Conservation (phyloP, 2,888 invertebrate genomes). For the Thecocarcelia acutangulata region DNA sequence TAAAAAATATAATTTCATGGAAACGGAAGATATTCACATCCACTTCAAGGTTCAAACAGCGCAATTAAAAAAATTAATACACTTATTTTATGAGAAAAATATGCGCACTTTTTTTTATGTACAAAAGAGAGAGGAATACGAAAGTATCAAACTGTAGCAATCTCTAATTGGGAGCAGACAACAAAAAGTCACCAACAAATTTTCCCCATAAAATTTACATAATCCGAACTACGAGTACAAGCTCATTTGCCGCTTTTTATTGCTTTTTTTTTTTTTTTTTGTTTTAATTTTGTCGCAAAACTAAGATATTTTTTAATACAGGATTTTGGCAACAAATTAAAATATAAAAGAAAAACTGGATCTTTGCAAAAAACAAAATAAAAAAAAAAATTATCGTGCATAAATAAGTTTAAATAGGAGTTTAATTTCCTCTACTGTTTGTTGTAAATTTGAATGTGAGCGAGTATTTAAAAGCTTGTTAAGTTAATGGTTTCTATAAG, state of each 20-base stretch:
- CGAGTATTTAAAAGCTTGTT: background rate
- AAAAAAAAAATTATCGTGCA: background rate
- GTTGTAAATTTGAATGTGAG: constrained; percentile 5
- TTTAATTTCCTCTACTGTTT: constrained; percentile 35
- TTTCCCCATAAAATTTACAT: constrained; percentile 19
- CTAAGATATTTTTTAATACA: constrained; percentile 14
- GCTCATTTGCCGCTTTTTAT: constrained; percentile 4
- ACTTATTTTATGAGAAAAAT: background rate
- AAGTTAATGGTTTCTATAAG: constrained; percentile 17
- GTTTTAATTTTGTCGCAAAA: constrained; percentile 2
- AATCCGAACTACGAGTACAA: constrained; percentile 18
- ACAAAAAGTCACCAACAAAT: background rate
- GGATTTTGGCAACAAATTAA: background rate
- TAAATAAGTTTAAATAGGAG: constrained; percentile 14
- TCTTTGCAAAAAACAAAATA: constrained; percentile 15
- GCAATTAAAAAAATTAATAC: background rate
- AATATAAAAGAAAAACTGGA: constrained; percentile 29
- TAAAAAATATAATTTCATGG: background rate
- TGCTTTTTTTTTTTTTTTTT: no score
- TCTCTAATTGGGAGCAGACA: background rate
- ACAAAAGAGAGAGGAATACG: background rate
- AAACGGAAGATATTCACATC: background rate
- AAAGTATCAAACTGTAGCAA: background rate
- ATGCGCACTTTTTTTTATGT: background rate
- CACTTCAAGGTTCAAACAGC: constrained; percentile 4